Base-by-base conservation (phyloP, 2,797 vertebrate species). In the Tangara arthus region DNA sequence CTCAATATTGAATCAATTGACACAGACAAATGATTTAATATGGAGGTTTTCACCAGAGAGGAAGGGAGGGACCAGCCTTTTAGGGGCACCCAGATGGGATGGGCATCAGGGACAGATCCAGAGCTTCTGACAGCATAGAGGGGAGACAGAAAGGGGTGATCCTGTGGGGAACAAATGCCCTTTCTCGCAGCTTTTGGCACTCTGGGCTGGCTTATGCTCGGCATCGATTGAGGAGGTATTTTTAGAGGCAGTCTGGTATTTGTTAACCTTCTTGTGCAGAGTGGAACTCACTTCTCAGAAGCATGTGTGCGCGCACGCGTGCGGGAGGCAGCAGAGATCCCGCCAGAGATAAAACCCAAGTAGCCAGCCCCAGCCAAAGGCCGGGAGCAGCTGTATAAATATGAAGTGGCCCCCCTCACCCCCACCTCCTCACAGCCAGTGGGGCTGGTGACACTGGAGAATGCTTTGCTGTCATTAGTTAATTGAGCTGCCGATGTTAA, bases 401-500 rank as follows among this genome's bases (percentile, higher is more conserved):
- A 98, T 0, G 3, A 15, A 11, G 66, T 23, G 7, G 76, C 37
- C 77, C 72, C 89, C 88, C 59, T 75, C 12, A 6, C n/a, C 80
- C 79, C 90, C 90, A 71, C 52, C 91, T 56, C 85, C 88, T 77
- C 37, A 7, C 27, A 8, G 92, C 24, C n/a, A 90, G 89, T 50
- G 95, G 96, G 97, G 94, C 97, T 89, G 96, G 97, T 97, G 97
- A 98, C 98, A 97, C 97, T 94, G 96, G 97, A 97, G 97, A 98
- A 98, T 93, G 97, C 98, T 97, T 96, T 98, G 98, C 98, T 98
- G 98, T 98, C 98, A 98, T 98, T 98, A 98, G 98, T 96, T 98
- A 98, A 98, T 98, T 98, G 98, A 98, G 96, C 97, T 96, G 96
- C 97, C 80, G 94, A 98, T 98, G 98, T 98, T 98, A 98, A 98